Base-by-base conservation (phyloP, 1,140 invertebrate species). In the Papilio glaucus region DNA sequence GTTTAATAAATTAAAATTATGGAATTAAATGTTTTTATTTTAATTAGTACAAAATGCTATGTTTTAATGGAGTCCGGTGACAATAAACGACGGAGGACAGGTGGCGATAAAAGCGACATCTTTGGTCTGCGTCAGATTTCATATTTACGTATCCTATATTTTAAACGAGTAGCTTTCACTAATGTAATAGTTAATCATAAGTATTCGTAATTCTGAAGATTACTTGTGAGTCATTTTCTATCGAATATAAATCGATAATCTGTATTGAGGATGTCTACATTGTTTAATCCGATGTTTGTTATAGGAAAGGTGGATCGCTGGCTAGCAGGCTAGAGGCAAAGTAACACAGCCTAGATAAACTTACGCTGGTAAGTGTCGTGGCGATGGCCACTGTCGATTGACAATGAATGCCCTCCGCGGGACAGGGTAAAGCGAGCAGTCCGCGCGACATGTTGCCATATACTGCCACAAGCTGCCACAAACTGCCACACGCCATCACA, bases 391-490 rank as follows among this genome's bases (percentile, higher is more conserved):
- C 13, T 24, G 41, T 33, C 41, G 77, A 81, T 72, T 77, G 81
- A 80, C 78, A 73, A 63, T 75, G 78, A 80, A 82, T 82, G 49
- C 75, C 60, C 72, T 69, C 57, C 71, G 49, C 49, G 49, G 21
- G 49, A 57, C 49, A 57, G 49, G 9, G 49, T 21, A 57, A 24
- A 10, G 45, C 45, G 42, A 62, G 15, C 6, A 74, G 78, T 78
- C 80, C 77, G 65, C 53, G 79, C 73, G 77, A 79, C 76, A 74
- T 62, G 72, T 63, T 6, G 26, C 24, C 45, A 45, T 15, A 21
- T 8, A 2, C 73, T 41, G 42, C 45, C 65, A 60, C 41, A 71
- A 42, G 72, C 79, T 71, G 79, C 76, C 67, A 72, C 12, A 72
- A 38, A 71, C 74, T 26, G 37, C 65, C 57, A 62, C 68, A 38